Evolutionary conservation across 37 sponge, comb jelly and placozoan species (phyloP).

Genomic region (Eunapius fragilis): DNA sequence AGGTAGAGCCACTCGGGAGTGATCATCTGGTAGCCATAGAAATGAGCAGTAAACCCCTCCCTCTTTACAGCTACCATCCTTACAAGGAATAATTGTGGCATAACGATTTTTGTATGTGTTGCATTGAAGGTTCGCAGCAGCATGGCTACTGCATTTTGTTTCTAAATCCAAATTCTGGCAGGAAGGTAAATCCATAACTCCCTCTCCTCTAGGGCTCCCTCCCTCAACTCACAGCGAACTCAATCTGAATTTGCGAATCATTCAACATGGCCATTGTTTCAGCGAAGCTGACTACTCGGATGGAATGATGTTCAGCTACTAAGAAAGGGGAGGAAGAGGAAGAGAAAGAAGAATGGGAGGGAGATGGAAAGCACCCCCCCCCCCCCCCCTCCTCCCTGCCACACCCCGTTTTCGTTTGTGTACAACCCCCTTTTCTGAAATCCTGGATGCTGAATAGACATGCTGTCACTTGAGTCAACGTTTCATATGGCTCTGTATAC

Average conservation of each 20-base stretch:
- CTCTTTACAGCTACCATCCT: not conserved
- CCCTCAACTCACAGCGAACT: slow-evolving; percentile 47
- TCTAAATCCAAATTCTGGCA: slow-evolving; percentile 64
- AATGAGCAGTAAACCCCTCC: too few species aligned
- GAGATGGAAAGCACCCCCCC: too few species aligned
- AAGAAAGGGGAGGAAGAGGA: too few species aligned
- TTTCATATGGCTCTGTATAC: too few species aligned
- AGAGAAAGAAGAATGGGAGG: too few species aligned
- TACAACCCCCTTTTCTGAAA: too few species aligned
- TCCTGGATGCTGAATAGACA: too few species aligned
- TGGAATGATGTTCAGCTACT: slow-evolving; percentile 62
- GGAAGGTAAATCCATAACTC: too few species aligned
- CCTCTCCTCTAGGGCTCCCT: too few species aligned
- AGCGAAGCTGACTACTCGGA: slow-evolving; percentile 55
- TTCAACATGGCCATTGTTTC: slow-evolving; percentile 55
- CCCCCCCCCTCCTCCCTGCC: too few species aligned
- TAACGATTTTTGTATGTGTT: slow-evolving; percentile 70
- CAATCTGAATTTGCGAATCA: slow-evolving; percentile 54
- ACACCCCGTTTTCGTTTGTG: too few species aligned
- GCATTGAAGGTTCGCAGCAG: slow-evolving; percentile 54
- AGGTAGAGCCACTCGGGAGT: slow-evolving; percentile 54
- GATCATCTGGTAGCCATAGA: slow-evolving; percentile 48
- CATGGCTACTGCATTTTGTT: slow-evolving; percentile 54
- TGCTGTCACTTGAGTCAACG: too few species aligned
- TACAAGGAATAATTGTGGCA: slow-evolving; percentile 79